Conservation (phyloP, 2,888 invertebrate genomes). For the Tinea pellionella region DNA sequence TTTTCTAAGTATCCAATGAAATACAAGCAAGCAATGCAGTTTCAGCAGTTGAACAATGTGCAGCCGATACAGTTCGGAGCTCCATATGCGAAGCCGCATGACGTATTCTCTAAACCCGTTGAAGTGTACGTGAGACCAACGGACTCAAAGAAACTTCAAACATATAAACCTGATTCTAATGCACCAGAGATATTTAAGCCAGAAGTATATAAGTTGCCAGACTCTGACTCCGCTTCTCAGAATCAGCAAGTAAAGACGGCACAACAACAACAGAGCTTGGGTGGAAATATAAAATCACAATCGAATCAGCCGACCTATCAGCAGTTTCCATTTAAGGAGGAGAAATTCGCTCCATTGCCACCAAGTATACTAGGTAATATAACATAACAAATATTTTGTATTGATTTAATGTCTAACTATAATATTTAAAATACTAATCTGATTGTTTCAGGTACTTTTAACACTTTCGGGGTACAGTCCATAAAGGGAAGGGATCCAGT, state of each 20-base stretch:
- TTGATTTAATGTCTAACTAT: background rate
- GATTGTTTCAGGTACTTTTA: slow-evolving; percentile 66
- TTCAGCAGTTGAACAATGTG: slow-evolving; percentile 48
- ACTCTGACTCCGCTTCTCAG: slow-evolving; percentile 48
- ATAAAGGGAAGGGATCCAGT: slow-evolving; percentile 63
- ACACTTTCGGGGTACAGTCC: slow-evolving; percentile 69
- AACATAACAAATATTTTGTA: slow-evolving; percentile 6
- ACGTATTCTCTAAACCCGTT: slow-evolving; percentile 43
- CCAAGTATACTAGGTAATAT: slow-evolving; percentile 54
- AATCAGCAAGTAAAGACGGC: slow-evolving; percentile 50
- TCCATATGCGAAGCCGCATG: slow-evolving; percentile 33
- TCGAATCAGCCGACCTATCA: slow-evolving; percentile 39
- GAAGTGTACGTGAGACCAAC: slow-evolving; percentile 43
- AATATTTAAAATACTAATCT: background rate
- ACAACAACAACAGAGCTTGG: slow-evolving; percentile 42
- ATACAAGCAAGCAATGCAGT: slow-evolving; percentile 39
- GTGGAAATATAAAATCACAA: slow-evolving; percentile 19
- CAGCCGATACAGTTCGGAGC: slow-evolving; percentile 50
- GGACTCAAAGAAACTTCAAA: slow-evolving; percentile 30
- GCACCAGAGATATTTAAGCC: slow-evolving; percentile 49
- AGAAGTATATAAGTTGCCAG: slow-evolving; percentile 51
- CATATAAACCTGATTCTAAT: slow-evolving; percentile 16
- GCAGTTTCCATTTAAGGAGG: slow-evolving; percentile 48
- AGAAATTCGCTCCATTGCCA: slow-evolving; percentile 34
- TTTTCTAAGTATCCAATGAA: slow-evolving; percentile 48